A percentile compares a stretch with the other conserved stretches of the same genome.
Evolutionary conservation across 53 echinoderm and acorn worm genomes (phyloP).

Genomic region (Mesocentrotus franciscanus): DNA sequence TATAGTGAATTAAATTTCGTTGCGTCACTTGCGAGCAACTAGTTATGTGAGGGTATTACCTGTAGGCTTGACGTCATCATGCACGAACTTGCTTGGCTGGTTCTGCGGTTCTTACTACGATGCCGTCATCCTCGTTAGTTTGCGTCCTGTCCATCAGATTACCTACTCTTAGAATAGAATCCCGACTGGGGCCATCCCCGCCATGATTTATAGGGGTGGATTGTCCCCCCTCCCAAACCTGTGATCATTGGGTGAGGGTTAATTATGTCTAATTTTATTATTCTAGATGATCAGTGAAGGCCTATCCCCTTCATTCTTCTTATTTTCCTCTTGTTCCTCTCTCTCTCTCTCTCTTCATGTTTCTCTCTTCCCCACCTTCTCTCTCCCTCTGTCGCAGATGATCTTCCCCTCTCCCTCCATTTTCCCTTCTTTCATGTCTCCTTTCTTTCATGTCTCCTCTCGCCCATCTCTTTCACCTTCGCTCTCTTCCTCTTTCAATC

Average conservation of each 20-base stretch:
- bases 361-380: not conserved
- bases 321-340: not conserved
- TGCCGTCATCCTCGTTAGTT: constrained; percentile 8
- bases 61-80: not conserved
- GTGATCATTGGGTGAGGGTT: not conserved
- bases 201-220: not conserved
- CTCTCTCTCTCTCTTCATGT: not conserved
- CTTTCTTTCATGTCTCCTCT: not conserved
- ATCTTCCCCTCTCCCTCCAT: not conserved
- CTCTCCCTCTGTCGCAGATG: not conserved
- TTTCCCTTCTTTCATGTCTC: not conserved
- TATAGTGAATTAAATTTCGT: not conserved
- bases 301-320: not conserved
- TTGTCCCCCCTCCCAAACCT: not conserved
- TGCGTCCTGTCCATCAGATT: not conserved
- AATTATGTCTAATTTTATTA: not conserved
- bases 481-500: too few relatives aligned
- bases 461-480: not conserved
- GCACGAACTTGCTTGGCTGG: not conserved
- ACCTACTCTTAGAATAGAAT: not conserved
- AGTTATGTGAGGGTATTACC: not conserved
- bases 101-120: not conserved
- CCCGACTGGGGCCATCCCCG: not conserved
- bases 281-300: not conserved
- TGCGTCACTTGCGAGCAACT: not conserved